Evolutionary conservation across 2,797 vertebrate species (phyloP).

Genomic region (Macrochelys suwanniensis): DNA sequence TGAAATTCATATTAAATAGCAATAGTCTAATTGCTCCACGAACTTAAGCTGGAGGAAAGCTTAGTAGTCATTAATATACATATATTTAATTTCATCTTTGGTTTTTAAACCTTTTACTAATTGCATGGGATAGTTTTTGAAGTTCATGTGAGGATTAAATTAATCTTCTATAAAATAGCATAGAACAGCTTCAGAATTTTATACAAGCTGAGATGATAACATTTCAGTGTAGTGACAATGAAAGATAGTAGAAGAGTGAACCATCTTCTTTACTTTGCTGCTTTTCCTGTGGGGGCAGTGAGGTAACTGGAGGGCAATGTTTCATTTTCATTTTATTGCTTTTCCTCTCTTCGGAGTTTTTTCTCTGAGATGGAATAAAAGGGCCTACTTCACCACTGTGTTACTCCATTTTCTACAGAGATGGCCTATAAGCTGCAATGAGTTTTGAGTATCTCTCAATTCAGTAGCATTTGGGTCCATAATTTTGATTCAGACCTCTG

Average conservation of each 20-base stretch:
- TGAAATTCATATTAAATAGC: not conserved
- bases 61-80: not conserved
- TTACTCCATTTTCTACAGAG: not conserved
- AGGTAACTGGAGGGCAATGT: not conserved
- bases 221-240: not conserved
- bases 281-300: not conserved
- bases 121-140: not conserved
- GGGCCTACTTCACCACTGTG: not conserved
- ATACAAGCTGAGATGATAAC: not conserved
- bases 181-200: not conserved
- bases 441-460: not conserved
- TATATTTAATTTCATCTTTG: not conserved
- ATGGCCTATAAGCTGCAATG: fast-evolving
- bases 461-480: not conserved
- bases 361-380: not conserved
- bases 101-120: not conserved
- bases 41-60: not conserved
- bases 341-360: not conserved
- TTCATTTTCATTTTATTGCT: not conserved
- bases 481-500: not conserved
- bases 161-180: not conserved
- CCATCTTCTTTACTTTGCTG: not conserved
- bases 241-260: not conserved
- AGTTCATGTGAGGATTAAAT: not conserved
- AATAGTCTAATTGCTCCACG: not conserved